These are phyloP conservation scores for Anagrus nilaparvatae DNA, from an alignment of 1,140 invertebrate species.

Conservation along the genomic window DNA sequence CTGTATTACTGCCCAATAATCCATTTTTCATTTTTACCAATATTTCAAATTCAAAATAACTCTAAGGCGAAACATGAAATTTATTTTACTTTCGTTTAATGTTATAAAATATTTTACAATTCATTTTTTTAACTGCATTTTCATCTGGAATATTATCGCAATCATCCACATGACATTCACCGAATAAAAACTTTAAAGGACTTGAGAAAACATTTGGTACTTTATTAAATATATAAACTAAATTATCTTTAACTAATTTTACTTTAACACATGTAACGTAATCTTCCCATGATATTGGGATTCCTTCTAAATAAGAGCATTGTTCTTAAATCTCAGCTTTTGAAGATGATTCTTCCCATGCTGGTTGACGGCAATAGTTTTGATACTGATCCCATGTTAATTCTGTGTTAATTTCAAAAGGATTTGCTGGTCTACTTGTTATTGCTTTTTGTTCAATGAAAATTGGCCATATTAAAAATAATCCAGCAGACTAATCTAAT, in stretches of 20 bases:
- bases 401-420: slow-evolving; percentile 26
- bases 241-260: slow-evolving; percentile 48
- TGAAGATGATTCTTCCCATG: slow-evolving; percentile 54
- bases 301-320: slow-evolving; percentile 55
- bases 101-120: slow-evolving; percentile 44
- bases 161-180: slow-evolving; percentile 46
- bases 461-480: slow-evolving; percentile 40
- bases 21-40: slow-evolving; percentile 56
- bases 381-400: slow-evolving; percentile 59
- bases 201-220: slow-evolving; percentile 48
- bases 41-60: slow-evolving; percentile 61
- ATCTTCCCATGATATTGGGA: slow-evolving; percentile 59
- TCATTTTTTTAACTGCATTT: slow-evolving; percentile 36
- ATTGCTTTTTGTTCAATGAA: slow-evolving; percentile 36
- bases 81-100: slow-evolving; percentile 43
- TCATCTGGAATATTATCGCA: slow-evolving; percentile 42
- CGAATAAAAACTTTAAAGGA: slow-evolving; percentile 55
- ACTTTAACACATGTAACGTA: slow-evolving; percentile 56
- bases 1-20: slow-evolving; percentile 49
- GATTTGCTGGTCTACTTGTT: slow-evolving; percentile 10
- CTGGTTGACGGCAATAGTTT: slow-evolving; percentile 55
- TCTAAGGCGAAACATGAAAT: slow-evolving; percentile 59
- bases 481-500: slow-evolving; percentile 32
- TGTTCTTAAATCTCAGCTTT: slow-evolving; percentile 54
- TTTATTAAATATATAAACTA: slow-evolving; percentile 46